Evolutionary conservation across 2,113 vertebrate genomes (phyloP), one percentile per base, ranked within the genome.

Genomic region (Sminthopsis crassicaudata): DNA sequence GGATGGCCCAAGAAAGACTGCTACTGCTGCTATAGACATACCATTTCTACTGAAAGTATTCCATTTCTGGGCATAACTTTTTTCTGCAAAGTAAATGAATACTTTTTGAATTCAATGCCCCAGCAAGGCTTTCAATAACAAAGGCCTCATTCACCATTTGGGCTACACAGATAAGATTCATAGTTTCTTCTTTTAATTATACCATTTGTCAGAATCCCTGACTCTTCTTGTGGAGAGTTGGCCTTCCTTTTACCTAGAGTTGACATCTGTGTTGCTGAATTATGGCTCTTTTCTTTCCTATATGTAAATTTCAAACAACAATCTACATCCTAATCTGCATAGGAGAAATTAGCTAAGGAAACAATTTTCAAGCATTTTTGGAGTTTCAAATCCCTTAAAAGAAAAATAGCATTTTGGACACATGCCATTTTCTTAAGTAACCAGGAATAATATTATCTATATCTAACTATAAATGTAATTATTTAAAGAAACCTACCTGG

Each of bases 221-320:
- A 91, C 36, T 96, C 12, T 89, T 90, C 12, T 36, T 88, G 2
- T 57, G 93, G 93, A 93, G 67, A 53, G 52, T 24, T 92, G 46
- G 24, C 46, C 88, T 91, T 22, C 25, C 48, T 94, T 96, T 96
- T 50, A 89, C 1, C 2, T 55, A 51, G 0, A 46, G 12, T 27
- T 94, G 2, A 92, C 90, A 88, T 67, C 67, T 95, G 24, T 76
- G 19, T 48, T 94, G 91, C 90, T 93, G 27, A 98, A 95, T 42
- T 53, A 90, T 54, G 11, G 55, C 42, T 94, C 95, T 93, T 93
- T 91, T 94, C 46, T 93, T 88, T 95, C 91, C 96, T 0, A 55
- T 95, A 93, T 89, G 7, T 91, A 91, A 95, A 95, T 93, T 96
- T 97, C 92, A 97, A 91, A 94, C 95, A 96, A 97, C 90, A 54